A percentile compares a stretch with the other conserved stretches of the same genome.
These are phyloP conservation scores for Sinosuthora webbiana DNA, from an alignment of 2,113 vertebrate genomes.

Conservation along the genomic window DNA sequence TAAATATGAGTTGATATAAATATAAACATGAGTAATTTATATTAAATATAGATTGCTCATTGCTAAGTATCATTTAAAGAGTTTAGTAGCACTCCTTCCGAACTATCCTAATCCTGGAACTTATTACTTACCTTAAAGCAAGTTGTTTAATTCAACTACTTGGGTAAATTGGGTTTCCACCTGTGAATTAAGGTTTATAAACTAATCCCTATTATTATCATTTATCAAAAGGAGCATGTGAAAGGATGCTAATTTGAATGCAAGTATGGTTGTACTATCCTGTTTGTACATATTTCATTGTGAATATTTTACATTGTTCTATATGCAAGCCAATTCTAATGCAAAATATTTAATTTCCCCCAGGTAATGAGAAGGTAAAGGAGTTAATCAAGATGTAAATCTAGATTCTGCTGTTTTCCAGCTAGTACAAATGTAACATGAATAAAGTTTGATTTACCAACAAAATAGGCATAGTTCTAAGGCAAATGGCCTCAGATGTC, in stretches of 20 bases:
- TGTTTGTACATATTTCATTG: conserved; percentile 48
- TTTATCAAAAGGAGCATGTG: background rate
- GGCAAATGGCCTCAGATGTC: background rate
- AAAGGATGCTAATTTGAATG: conserved; percentile 30
- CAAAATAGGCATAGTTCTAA: background rate
- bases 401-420: conserved; percentile 5
- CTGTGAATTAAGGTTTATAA: conserved; percentile 7
- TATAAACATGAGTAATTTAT: too few relatives aligned
- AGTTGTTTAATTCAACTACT: background rate
- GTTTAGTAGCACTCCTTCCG: background rate
- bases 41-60: background rate
- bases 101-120: background rate
- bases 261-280: background rate
- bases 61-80: background rate
- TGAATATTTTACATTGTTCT: conserved; percentile 40
- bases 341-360: conserved; percentile 53
- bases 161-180: background rate
- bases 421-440: background rate
- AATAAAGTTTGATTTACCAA: conserved; percentile 22
- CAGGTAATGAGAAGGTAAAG: conserved; percentile 59
- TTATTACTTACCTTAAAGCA: background rate
- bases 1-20: background rate
- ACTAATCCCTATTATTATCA: conserved; percentile 43
- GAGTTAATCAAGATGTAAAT: conserved; percentile 57
- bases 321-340: conserved; percentile 46